Percentiles rank a stretch among this genome's conserved stretches.
Conservation (phyloP, 2,888 invertebrate species). For the Drosophila robusta region DNA sequence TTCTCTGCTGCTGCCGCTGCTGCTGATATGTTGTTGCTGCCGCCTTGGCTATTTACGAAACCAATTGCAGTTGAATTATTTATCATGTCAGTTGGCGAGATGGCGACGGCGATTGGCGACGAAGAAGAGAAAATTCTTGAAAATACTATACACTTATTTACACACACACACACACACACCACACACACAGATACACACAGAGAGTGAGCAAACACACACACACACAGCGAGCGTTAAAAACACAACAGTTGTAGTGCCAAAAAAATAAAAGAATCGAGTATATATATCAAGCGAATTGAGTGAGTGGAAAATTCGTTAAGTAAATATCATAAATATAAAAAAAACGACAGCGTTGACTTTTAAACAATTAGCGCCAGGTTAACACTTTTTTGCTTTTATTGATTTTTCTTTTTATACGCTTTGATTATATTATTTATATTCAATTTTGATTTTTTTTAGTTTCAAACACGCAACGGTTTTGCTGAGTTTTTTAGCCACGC, state of each 20-base stretch:
- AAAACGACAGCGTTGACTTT: conserved; percentile 42
- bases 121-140: conserved; percentile 76
- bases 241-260: conserved; percentile 43
- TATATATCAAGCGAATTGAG: conserved; percentile 30
- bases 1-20: conserved; percentile 39
- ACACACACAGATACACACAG: conserved; percentile 48
- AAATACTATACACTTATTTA: conserved; percentile 74
- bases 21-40: conserved; percentile 37
- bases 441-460: conserved; percentile 19
- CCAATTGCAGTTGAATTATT: conserved; percentile 80
- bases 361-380: conserved; percentile 70
- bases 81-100: conserved; percentile 74
- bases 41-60: conserved; percentile 72
- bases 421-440: conserved; percentile 21
- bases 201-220: conserved; percentile 36
- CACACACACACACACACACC: conserved; percentile 56
- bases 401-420: conserved; percentile 13
- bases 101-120: conserved; percentile 39
- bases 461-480: conserved; percentile 49
- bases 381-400: conserved; percentile 58
- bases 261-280: conserved; percentile 15
- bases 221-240: conserved; percentile 59
- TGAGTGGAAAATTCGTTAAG: conserved; percentile 72
- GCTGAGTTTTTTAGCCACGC: conserved; percentile 69
- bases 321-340: conserved; percentile 76